These are phyloP conservation scores for Nemoura dubitans DNA, from an alignment of 2,888 invertebrate genomes.

Conservation along the genomic window DNA sequence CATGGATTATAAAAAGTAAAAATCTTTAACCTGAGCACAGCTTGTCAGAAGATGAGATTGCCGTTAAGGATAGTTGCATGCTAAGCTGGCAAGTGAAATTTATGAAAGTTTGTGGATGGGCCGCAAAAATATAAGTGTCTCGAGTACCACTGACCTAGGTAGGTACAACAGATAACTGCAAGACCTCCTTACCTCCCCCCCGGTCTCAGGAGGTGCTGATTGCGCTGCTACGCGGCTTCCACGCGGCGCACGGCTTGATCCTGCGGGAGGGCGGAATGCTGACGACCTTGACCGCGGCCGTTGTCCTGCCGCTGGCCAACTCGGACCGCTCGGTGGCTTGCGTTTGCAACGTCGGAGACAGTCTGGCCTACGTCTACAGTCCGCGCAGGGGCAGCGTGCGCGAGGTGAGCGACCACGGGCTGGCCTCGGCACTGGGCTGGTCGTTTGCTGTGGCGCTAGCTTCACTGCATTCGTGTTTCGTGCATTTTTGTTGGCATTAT, in stretches of 20 bases:
- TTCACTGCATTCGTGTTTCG: too few species aligned
- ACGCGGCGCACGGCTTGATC: constrained; percentile 86
- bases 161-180: too few species aligned
- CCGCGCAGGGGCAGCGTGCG: constrained; percentile 84
- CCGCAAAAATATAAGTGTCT: too few species aligned
- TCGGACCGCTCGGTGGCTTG: constrained; percentile 74
- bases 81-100: too few species aligned
- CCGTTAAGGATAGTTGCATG: too few species aligned
- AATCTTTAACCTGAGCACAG: too few species aligned
- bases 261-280: constrained; percentile 82
- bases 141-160: too few species aligned
- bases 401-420: constrained; percentile 74
- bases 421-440: too few species aligned
- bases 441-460: constrained; percentile 57
- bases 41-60: too few species aligned
- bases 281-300: constrained; percentile 84
- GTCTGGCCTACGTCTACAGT: constrained; percentile 85
- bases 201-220: constrained; percentile 79
- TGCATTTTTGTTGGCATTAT: too few species aligned
- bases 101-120: too few species aligned
- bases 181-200: not conserved
- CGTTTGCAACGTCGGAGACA: constrained; percentile 89
- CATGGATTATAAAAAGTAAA: too few species aligned
- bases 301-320: constrained; percentile 70
- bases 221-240: constrained; percentile 79